Evolutionary conservation across 2,888 invertebrate species (phyloP).

Genomic region (Microctonus hyperodae): DNA sequence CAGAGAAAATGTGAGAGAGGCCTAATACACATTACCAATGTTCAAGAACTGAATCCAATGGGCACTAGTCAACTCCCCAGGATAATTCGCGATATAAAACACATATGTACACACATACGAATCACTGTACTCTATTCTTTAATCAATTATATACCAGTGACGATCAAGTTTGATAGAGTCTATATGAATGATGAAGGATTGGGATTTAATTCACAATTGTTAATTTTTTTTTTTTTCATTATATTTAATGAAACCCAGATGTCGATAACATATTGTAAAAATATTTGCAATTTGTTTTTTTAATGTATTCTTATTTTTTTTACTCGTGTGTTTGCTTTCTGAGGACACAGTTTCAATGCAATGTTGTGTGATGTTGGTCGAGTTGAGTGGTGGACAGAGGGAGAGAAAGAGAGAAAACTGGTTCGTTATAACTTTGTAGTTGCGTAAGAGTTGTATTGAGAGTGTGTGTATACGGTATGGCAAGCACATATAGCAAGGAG

Average conservation of each 20-base stretch:
- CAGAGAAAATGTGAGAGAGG: not conserved
- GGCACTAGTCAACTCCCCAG: constrained; percentile 18
- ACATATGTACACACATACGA: too few relatives aligned
- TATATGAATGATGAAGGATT: not conserved
- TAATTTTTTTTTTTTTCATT: not conserved
- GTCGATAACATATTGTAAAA: constrained; percentile 8
- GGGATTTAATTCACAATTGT: constrained; percentile 1
- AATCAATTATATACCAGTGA: constrained; percentile 24
- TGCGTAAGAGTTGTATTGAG: constrained; percentile 50
- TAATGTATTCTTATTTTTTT: not conserved
- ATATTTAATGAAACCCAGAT: constrained; percentile 21
- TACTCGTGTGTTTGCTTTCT: not conserved
- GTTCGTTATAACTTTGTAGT: constrained; percentile 57
- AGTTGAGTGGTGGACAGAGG: constrained; percentile 43
- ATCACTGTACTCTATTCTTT: constrained; percentile 5
- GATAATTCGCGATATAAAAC: constrained; percentile 19
- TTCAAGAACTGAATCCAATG: constrained; percentile 23
- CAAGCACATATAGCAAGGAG: not conserved
- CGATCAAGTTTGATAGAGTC: not conserved
- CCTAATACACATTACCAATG: constrained; percentile 20
- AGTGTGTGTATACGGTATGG: constrained; percentile 26
- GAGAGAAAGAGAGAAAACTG: constrained; percentile 33
- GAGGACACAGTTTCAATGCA: not conserved
- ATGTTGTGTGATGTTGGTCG: constrained; percentile 32
- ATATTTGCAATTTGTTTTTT: constrained; percentile 4